Conservation (phyloP, 2,113 vertebrate genomes). For the Charadrius vociferus region DNA sequence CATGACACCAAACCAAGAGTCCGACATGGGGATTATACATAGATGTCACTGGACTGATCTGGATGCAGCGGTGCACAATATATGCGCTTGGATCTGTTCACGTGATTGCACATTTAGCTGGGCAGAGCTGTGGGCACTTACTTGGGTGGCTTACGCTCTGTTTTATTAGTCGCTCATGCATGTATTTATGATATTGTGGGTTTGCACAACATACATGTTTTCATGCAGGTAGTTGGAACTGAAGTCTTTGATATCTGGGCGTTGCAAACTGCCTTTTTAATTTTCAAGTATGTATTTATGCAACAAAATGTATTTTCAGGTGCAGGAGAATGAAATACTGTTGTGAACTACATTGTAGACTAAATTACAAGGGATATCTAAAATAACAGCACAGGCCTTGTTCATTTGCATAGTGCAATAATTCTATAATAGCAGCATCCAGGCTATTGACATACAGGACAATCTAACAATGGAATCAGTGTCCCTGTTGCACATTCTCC, state of each 20-base stretch:
- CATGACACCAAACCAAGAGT: background rate
- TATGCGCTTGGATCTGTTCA: background rate
- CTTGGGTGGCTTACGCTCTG: background rate
- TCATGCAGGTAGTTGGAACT: background rate
- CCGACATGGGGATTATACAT: constrained; percentile 16
- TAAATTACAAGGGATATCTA: background rate
- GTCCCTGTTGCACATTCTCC: background rate
- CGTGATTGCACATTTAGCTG: background rate
- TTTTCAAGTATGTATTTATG: background rate
- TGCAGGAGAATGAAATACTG: background rate
- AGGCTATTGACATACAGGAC: background rate
- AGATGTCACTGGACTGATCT: background rate
- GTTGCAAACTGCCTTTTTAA: background rate
- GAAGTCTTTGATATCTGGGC: background rate
- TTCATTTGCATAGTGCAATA: constrained; percentile 1
- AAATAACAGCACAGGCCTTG: background rate
- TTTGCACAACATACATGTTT: constrained; percentile 16
- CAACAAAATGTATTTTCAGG: constrained; percentile 11
- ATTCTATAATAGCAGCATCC: background rate
- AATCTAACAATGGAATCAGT: background rate
- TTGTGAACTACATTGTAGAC: background rate
- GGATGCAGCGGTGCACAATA: background rate
- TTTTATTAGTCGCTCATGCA: background rate
- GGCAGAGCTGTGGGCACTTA: background rate
- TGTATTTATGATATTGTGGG: background rate